These are phyloP conservation scores for Actinopyga echinites DNA, from an alignment of 53 echinoderm and acorn worm genomes.

Conservation along the genomic window DNA sequence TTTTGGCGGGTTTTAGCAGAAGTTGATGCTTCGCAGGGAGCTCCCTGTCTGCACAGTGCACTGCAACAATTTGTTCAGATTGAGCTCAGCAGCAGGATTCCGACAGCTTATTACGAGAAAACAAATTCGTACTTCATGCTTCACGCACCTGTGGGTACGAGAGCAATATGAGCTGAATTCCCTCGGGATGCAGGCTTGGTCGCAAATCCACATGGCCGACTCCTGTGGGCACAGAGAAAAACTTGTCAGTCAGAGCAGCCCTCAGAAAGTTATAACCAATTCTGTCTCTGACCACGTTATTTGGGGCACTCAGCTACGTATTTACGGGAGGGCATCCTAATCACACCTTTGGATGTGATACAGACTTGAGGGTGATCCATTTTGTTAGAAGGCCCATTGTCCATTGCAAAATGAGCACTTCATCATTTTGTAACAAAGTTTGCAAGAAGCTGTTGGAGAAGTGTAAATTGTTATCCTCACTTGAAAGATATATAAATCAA, in stretches of 20 bases:
- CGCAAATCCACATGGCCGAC: too few relatives aligned
- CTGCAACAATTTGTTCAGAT: constrained; percentile 39
- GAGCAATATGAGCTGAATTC: constrained; percentile 32
- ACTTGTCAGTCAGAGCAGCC: too few relatives aligned
- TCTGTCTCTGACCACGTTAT: background rate
- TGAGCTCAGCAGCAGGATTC: background rate
- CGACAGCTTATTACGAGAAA: constrained; percentile 44
- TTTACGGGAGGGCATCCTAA: background rate
- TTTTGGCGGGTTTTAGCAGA: constrained; percentile 18
- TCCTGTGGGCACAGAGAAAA: too few relatives aligned
- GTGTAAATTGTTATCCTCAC: too few relatives aligned
- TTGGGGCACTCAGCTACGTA: background rate
- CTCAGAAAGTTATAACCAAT: background rate
- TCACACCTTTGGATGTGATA: constrained; percentile 2
- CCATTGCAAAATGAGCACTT: background rate
- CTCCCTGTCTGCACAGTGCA: constrained; percentile 11
- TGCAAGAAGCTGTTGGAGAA: too few relatives aligned
- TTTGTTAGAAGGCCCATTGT: constrained; percentile 4
- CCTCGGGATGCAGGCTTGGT: background rate
- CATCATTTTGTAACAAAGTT: too few relatives aligned
- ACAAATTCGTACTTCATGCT: constrained; percentile 44
- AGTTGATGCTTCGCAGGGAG: constrained; percentile 25
- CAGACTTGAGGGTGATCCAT: background rate
- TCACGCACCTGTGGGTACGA: constrained; percentile 37
- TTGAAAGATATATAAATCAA: too few relatives aligned